A percentile compares a stretch with the other conserved stretches of the same genome.
Conservation (phyloP, 2,888 invertebrate genomes). For the Zaprionus lineosus region DNA sequence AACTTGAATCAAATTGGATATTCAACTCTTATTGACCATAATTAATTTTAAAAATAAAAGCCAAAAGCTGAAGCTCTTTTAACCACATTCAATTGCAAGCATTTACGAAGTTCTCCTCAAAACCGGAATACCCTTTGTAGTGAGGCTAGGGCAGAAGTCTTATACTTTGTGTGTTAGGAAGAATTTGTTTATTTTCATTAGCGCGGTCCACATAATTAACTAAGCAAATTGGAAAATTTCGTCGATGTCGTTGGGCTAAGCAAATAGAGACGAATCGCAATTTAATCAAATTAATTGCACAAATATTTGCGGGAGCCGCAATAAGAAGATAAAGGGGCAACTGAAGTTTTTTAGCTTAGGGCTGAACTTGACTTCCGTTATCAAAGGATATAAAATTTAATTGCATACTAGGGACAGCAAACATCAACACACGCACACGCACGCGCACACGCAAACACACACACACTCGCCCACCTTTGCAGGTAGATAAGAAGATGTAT, state of each 20-base stretch:
- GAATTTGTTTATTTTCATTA: conserved; percentile 55
- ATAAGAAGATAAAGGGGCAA: neutral
- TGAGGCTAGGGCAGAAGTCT: conserved; percentile 21
- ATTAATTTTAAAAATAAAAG: too few relatives aligned
- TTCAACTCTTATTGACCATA: too few relatives aligned
- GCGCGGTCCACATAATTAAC: conserved; percentile 52
- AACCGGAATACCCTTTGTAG: too few relatives aligned
- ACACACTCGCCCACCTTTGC: too few relatives aligned
- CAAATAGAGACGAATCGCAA: conserved; percentile 18
- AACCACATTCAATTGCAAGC: too few relatives aligned
- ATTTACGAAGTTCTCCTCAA: too few relatives aligned
- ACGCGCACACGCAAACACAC: neutral
- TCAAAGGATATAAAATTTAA: neutral
- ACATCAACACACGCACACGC: too few relatives aligned
- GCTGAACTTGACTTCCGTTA: conserved; percentile 24
- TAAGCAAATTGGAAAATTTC: conserved; percentile 69
- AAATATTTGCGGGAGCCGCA: conserved; percentile 54
- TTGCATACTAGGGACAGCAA: neutral
- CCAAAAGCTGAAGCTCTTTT: too few relatives aligned
- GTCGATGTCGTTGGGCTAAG: conserved; percentile 8
- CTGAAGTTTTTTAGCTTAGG: neutral
- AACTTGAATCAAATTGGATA: too few relatives aligned
- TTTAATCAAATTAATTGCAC: conserved; percentile 66
- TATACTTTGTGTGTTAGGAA: conserved; percentile 2
- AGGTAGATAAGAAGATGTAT: too few relatives aligned